phyloP scores from a whole-genome alignment of 1,140 invertebrate species.

The Philaenus spumarius region DNA sequence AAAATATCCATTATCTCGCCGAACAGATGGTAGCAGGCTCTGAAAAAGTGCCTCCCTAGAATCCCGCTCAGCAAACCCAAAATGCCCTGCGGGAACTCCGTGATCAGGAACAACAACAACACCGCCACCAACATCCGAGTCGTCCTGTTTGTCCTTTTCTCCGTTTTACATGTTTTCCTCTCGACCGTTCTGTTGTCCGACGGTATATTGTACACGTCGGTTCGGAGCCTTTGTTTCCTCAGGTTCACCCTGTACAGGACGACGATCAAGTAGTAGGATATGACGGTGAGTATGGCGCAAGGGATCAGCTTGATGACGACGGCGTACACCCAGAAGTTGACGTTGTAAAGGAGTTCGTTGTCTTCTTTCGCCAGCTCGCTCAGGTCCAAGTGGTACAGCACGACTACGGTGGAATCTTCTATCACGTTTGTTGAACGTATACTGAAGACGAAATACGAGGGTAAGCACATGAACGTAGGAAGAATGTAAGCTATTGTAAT shows the following conservation, averaged over 20 bases:
- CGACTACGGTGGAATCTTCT: slow-evolving; percentile 42
- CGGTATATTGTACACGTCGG: not conserved
- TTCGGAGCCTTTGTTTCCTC: not conserved
- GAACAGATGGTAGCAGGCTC: slow-evolving; percentile 65
- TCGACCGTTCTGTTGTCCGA: no score
- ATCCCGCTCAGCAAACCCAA: slow-evolving; percentile 65
- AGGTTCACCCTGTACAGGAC: slow-evolving; percentile 8
- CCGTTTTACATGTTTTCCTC: slow-evolving; percentile 47
- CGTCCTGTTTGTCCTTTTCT: slow-evolving; percentile 71
- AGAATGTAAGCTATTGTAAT: slow-evolving; percentile 64
- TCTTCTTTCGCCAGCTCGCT: slow-evolving; percentile 49
- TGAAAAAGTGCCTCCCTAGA: slow-evolving; percentile 64
- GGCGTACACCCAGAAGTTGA: slow-evolving; percentile 84
- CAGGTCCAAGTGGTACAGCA: slow-evolving; percentile 57
- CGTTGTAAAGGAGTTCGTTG: slow-evolving; percentile 49
- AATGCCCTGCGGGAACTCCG: slow-evolving; percentile 77
- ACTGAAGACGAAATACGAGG: slow-evolving; percentile 64
- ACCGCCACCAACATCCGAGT: slow-evolving; percentile 87
- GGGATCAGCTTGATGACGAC: slow-evolving; percentile 81
- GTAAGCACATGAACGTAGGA: slow-evolving; percentile 68
- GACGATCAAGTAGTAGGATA: slow-evolving; percentile 47
- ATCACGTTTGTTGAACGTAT: slow-evolving; percentile 43
- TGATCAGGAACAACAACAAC: slow-evolving; percentile 74
- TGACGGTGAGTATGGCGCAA: slow-evolving; percentile 72
- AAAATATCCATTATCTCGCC: slow-evolving; percentile 89